Evolutionary conservation across 2,888 invertebrate species (phyloP).

Genomic region (Folsomia manolachei): DNA sequence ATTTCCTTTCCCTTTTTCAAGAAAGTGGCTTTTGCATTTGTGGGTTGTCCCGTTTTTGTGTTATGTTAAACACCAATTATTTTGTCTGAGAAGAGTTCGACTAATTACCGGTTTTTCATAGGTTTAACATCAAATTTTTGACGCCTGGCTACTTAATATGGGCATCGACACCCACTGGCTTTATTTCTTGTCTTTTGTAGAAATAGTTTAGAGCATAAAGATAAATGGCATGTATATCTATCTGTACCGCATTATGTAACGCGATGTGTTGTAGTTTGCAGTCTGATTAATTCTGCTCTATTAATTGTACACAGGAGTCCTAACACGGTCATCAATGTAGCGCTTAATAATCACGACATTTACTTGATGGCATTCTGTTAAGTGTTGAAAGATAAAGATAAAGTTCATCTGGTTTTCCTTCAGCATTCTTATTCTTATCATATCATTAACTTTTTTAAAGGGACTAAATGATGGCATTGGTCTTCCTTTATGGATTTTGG

Average conservation of each 20-base stretch:
- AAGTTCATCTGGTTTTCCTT: not conserved
- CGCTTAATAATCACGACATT: not conserved
- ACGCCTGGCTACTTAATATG: not conserved
- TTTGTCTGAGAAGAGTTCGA: not conserved
- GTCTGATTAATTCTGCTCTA: not conserved
- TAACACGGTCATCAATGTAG: not conserved
- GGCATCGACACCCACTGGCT: not conserved
- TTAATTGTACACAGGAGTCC: constrained; percentile 6
- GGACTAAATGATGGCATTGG: too few species aligned
- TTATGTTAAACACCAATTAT: not conserved
- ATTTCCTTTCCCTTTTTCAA: too few species aligned
- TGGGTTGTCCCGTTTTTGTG: not conserved
- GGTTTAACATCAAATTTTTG: not conserved
- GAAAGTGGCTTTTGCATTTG: too few species aligned
- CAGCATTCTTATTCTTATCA: not conserved
- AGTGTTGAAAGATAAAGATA: not conserved
- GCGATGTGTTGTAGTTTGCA: too few species aligned
- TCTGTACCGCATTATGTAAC: too few species aligned
- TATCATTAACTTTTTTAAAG: too few species aligned
- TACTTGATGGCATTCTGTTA: too few species aligned
- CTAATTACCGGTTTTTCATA: not conserved
- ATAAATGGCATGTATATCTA: not conserved
- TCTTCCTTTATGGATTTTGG: too few species aligned
- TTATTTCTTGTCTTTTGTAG: not conserved
- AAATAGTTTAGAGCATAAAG: not conserved